phyloP scores from a whole-genome alignment of 2,797 vertebrate genomes.

The Emys orbicularis region DNA sequence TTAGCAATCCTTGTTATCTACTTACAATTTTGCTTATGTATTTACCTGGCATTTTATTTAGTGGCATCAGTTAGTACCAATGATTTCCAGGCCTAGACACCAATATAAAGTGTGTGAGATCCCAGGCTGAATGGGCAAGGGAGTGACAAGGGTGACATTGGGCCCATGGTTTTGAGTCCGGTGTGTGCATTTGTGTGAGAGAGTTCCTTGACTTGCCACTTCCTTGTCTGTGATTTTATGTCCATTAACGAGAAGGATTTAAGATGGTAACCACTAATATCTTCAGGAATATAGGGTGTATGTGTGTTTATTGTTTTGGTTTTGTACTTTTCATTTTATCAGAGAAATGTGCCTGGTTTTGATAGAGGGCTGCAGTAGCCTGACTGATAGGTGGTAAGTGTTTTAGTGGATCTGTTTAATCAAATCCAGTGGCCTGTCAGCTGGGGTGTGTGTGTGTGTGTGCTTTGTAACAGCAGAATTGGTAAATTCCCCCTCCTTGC shows the following conservation, averaged over 20 bases:
- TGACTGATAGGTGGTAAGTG: neutral
- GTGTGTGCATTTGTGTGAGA: neutral
- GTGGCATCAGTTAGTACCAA: neutral
- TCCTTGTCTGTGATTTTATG: neutral
- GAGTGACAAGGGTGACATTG: neutral
- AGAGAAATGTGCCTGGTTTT: rapidly evolving
- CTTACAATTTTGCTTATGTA: neutral
- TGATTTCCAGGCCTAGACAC: neutral
- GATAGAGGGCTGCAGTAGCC: neutral
- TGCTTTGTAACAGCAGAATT: constrained; percentile 9
- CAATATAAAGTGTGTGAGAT: neutral
- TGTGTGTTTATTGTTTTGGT: neutral
- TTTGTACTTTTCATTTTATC: neutral
- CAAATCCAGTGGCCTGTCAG: neutral
- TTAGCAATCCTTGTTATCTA: neutral
- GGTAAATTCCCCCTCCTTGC: neutral
- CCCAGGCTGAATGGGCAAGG: neutral
- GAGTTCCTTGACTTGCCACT: neutral
- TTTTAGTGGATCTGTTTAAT: neutral
- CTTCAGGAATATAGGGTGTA: neutral
- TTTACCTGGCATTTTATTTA: neutral
- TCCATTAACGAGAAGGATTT: neutral
- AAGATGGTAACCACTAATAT: neutral
- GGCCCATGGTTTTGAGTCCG: neutral
- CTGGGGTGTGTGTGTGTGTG: neutral